A percentile compares a stretch with the other conserved stretches of the same genome.
Conservation (phyloP, 1,140 invertebrate genomes). For the Chelonus insularis region DNA sequence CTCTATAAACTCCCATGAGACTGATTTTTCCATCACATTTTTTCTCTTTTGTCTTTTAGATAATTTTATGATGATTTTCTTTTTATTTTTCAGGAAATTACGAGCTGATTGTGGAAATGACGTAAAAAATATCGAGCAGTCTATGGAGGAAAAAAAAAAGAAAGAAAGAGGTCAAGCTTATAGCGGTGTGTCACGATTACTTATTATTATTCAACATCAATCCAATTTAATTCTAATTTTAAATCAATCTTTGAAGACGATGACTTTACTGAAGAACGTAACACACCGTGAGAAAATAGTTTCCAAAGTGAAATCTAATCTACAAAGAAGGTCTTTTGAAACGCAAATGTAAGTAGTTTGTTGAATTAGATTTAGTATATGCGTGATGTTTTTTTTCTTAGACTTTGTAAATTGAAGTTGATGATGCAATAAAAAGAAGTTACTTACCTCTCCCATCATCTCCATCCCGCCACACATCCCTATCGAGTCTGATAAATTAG, state of each 20-base stretch:
- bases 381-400: constrained; percentile 6
- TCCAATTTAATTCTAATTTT: not conserved
- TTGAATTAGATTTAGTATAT: not conserved
- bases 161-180: not conserved
- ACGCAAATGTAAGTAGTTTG: not conserved
- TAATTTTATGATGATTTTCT: too few relatives aligned
- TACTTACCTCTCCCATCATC: not conserved
- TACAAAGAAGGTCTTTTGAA: not conserved
- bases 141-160: too few relatives aligned
- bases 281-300: not conserved
- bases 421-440: constrained; percentile 18
- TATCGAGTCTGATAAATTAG: constrained; percentile 23
- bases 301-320: constrained; percentile 3
- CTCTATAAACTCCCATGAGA: too few relatives aligned
- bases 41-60: too few relatives aligned
- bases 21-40: too few relatives aligned
- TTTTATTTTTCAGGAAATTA: too few relatives aligned
- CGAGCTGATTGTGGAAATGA: too few relatives aligned
- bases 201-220: not conserved
- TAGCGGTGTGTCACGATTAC: not conserved
- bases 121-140: too few relatives aligned
- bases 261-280: not conserved
- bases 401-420: constrained; percentile 5
- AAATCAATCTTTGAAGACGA: not conserved
- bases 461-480: not conserved